phyloP scores from a whole-genome alignment of 2,888 invertebrate genomes.

The Odontocolon sp. region DNA sequence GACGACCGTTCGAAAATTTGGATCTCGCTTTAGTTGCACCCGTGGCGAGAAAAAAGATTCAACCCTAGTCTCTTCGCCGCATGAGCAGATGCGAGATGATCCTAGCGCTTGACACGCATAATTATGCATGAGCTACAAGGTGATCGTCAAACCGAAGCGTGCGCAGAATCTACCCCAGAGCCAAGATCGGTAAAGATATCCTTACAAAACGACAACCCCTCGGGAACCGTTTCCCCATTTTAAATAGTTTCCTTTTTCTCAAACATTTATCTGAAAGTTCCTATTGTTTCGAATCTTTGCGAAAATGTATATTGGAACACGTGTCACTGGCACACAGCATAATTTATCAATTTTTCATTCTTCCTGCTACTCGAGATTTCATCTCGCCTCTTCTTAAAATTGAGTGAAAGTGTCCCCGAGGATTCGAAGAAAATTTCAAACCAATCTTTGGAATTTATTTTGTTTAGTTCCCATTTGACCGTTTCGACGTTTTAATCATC shows the following conservation, averaged over 20 bases:
- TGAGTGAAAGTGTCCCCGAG: not conserved
- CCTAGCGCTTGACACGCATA: conserved; percentile 62
- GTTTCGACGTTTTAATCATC: not conserved
- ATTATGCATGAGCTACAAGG: conserved; percentile 66
- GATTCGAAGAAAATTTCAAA: conserved; percentile 1
- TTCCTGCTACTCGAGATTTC: conserved; percentile 66
- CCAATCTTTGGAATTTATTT: not conserved
- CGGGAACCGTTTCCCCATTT: conserved; percentile 64
- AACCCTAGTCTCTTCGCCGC: not conserved
- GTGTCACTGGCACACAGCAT: conserved; percentile 64
- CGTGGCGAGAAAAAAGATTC: conserved; percentile 8
- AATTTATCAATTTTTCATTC: conserved; percentile 71
- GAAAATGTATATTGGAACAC: conserved; percentile 61
- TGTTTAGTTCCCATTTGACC: not conserved
- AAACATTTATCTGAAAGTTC: conserved; percentile 68
- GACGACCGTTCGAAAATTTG: not conserved
- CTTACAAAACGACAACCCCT: conserved; percentile 27
- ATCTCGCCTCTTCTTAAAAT: conserved; percentile 48
- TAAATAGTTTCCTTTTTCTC: conserved; percentile 63
- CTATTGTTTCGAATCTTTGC: conserved; percentile 70
- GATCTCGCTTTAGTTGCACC: not conserved
- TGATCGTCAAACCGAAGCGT: conserved; percentile 61
- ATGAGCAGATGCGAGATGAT: not conserved
- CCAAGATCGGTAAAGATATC: conserved; percentile 67
- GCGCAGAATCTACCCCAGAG: conserved; percentile 57